Evolutionary conservation across 2,797 vertebrate genomes (phyloP), one percentile per base, ranked within the genome.

Genomic region (Varecia variegata): DNA sequence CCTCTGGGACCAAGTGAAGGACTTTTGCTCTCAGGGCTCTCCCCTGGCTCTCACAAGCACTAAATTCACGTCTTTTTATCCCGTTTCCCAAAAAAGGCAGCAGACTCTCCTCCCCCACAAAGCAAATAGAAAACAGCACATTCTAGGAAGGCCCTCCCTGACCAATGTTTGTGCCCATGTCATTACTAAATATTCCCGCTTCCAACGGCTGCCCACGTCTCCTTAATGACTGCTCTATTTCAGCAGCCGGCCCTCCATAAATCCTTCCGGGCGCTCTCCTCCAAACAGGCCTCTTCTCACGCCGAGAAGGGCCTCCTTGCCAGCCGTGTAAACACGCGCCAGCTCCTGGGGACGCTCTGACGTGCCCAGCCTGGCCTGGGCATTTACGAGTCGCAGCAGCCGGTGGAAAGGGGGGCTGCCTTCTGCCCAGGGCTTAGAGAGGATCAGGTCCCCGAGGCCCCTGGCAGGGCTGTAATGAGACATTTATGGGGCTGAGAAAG

Each of bases 41-140:
- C 60, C 60, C 68, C 73, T 62, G 90, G 68, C 58, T 93, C 94
- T 92, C 56, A 67, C 18, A 47, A 76, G 76, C 70, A 71, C 70
- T 87, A 60, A 86, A 90, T 56, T 71, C 82, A 43, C 74, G 60
- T 90, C 54, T 82, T 95, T 92, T 70, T 25, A 79, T 85, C 25
- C 56, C 12, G 1, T 71, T 89, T 94, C 30, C 84, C 74, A 70
- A 52, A 92, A 90, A 89, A 85, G 56, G 81, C 40, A 84, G 81
- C 74, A 65, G 56, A 52, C 50, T 74, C 32, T 38, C 96, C 76
- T 83, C 54, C 60, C 38, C 88, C 27, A 80, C 88, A 95, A 94
- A 90, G 83, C 95, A 93, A 95, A 97, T 4, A 85, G 86, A 93
- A 85, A 95, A 58, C 77, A 71, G 86, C 74, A 95, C 82, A 58